Evolutionary conservation across 1,140 invertebrate species (phyloP).

Genomic region (honey bee (Apis mellifera)): DNA sequence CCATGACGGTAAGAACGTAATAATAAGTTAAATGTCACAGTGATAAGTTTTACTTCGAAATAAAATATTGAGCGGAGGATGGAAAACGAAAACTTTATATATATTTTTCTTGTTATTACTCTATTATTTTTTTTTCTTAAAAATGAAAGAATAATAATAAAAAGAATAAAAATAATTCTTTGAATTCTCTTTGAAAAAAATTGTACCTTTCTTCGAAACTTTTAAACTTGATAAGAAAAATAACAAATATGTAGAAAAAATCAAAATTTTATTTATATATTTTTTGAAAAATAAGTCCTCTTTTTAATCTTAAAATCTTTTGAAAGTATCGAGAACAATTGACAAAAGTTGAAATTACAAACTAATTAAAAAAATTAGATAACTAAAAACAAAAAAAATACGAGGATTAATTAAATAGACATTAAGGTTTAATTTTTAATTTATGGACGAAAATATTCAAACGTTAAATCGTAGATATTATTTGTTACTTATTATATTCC

Average conservation of each 20-base stretch:
- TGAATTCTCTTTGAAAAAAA: no score
- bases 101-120: not conserved
- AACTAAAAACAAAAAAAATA: no score
- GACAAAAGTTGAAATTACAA: no score
- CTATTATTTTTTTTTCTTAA: not conserved
- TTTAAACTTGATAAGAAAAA: no score
- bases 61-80: not conserved
- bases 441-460: not conserved
- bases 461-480: not conserved
- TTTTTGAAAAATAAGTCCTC: no score
- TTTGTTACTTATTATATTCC: not conserved
- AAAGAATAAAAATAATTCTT: not conserved
- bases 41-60: not conserved
- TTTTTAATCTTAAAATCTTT: no score
- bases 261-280: no score
- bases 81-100: not conserved
- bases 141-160: not conserved
- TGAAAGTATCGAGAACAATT: no score
- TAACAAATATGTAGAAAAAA: no score
- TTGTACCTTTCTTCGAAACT: not conserved
- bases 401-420: no score
- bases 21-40: constrained; percentile 21
- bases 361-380: no score
- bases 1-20: not conserved
- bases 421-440: no score